phyloP scores from a whole-genome alignment of 2,888 invertebrate species.

The Stenichneumon culpator region DNA sequence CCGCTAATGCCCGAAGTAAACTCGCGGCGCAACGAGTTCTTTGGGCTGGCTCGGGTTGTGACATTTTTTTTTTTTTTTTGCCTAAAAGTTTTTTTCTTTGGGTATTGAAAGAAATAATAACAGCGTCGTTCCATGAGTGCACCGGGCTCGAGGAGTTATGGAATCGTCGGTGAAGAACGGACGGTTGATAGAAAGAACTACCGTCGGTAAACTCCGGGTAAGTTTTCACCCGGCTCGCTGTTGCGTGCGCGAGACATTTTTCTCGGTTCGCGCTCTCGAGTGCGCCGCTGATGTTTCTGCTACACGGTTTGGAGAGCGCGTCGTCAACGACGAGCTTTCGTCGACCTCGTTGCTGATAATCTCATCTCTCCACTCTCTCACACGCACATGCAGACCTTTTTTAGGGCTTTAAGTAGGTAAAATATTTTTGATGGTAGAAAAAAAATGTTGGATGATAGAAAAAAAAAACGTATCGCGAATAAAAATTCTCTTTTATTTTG shows the following conservation, averaged over 20 bases:
- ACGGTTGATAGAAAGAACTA: not conserved
- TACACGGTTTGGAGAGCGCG: slow-evolving; percentile 14
- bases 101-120: not conserved
- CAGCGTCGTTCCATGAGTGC: not conserved
- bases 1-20: slow-evolving; percentile 23
- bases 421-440: not conserved
- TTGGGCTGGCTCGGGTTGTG: not conserved
- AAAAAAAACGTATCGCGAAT: not conserved
- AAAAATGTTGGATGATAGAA: too few species aligned
- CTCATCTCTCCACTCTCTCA: slow-evolving; percentile 31
- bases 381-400: not conserved
- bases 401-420: not conserved
- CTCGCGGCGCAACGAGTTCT: not conserved
- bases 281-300: slow-evolving; percentile 11
- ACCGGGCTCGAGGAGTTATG: not conserved
- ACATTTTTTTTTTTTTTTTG: not conserved
- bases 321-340: slow-evolving; percentile 41
- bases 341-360: slow-evolving; percentile 53
- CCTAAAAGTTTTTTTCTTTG: not conserved
- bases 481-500: too few species aligned
- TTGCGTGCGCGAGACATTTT: slow-evolving; percentile 17
- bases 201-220: not conserved
- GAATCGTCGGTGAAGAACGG: not conserved
- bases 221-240: not conserved
- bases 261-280: slow-evolving; percentile 25